Base-by-base conservation (phyloP, 2,888 invertebrate genomes). In the Caenorhabditis panamensis region DNA sequence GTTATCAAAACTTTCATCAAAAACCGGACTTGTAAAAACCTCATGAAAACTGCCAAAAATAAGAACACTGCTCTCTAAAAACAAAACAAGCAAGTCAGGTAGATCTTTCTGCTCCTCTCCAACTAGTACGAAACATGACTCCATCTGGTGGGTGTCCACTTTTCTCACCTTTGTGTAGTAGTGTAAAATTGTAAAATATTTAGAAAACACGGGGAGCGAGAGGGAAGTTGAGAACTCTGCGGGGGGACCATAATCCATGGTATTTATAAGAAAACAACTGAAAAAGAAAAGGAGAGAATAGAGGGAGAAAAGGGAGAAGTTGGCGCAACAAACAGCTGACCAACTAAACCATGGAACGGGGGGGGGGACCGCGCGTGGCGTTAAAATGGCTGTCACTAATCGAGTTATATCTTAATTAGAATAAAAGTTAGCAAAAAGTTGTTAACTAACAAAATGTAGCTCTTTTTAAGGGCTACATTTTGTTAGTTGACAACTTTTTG, bases 41-140 rank as follows among this genome's bases (percentile, higher is more conserved):
- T 31, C 31, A 31, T 9, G 4, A 31, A 31, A 31, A 31, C 31
- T 9, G 9, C 31, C 31, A 31, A 31, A 31, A 41, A 11, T 41
- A 6, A 41, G 41, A 41, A 31, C 5, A 31, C 31, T n/a, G n/a
- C 31, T 31, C 31, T 9, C 31, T 6, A 9, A 31, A 31, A 31
- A 31, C 5, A 31, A 4, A 31, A 31, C 31, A 41, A 41, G 2
- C 41, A 13, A 31, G 41, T 41, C 11, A 41, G 41, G 13, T 31
- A 31, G 31, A 31, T 31, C 31, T 31, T 31, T 31, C 31, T 9
- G 31, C 4, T 31, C n/a, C n/a, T n/a, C n/a, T n/a, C 22, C 54
- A 62, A 72, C 72, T 72, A 72, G 72, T 72, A 72, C 72, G 72
- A 72, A 72, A 72, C 72, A 72, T 58, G 72, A 72, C 22, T 37